Percentiles rank a stretch among this genome's conserved stretches.
phyloP scores from a whole-genome alignment of 2,797 vertebrate species.

The Todus mexicanus region DNA sequence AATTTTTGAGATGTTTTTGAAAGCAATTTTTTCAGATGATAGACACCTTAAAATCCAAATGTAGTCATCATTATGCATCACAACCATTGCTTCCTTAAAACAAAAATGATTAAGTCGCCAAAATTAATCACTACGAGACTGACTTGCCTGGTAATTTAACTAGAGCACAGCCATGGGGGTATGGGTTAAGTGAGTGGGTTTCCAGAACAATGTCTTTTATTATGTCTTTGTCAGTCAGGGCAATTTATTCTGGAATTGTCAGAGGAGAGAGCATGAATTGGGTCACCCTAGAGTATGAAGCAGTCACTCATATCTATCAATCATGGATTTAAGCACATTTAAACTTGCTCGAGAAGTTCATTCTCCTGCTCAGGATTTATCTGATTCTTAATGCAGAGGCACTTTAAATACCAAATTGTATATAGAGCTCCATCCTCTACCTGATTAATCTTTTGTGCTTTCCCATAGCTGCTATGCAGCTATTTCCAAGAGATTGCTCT shows the following conservation, averaged over 20 bases:
- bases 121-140: not conserved
- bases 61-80: not conserved
- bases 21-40: not conserved
- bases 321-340: conserved; percentile 8
- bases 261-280: conserved; percentile 35
- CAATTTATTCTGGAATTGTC: conserved; percentile 62
- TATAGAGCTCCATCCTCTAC: conserved; percentile 15
- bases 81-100: not conserved
- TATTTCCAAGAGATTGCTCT: not conserved
- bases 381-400: conserved; percentile 49
- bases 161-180: not conserved
- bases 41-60: not conserved
- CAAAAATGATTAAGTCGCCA: not conserved
- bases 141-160: conserved; percentile 1
- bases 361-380: conserved; percentile 60
- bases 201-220: conserved; percentile 40
- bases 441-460: conserved; percentile 47
- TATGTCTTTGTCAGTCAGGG: conserved; percentile 48
- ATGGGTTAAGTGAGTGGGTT: conserved; percentile 23
- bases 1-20: not conserved
- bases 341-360: conserved; percentile 51
- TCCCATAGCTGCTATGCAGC: not conserved
- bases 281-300: conserved; percentile 57
- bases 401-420: conserved; percentile 58
- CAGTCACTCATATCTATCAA: conserved; percentile 46